phyloP scores from a whole-genome alignment of 2,888 invertebrate genomes.

The Hypena proboscidalis region DNA sequence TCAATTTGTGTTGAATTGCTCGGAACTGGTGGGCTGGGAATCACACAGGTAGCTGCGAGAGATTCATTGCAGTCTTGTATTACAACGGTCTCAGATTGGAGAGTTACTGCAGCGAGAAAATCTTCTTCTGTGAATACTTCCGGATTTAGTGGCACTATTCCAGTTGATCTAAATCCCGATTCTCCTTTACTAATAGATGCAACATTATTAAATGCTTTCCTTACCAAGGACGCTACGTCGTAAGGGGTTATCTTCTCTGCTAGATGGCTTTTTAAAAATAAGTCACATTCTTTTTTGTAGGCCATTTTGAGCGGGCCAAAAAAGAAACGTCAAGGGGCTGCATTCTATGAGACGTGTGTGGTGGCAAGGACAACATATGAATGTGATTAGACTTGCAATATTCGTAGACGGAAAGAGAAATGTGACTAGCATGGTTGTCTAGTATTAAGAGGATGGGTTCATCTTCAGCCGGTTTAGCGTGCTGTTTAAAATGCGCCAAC shows the following conservation, averaged over 20 bases:
- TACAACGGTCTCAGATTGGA: conserved; percentile 25
- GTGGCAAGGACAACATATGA: no score
- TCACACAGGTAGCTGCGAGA: conserved; percentile 27
- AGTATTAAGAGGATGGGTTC: no score
- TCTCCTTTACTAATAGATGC: conserved; percentile 50
- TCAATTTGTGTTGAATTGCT: conserved; percentile 32
- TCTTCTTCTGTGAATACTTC: conserved; percentile 42
- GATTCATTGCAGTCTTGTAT: conserved; percentile 31
- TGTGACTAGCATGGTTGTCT: no score
- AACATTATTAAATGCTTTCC: conserved; percentile 22
- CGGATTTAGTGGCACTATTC: conserved; percentile 50
- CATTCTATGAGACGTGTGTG: no score
- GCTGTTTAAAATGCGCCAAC: no score
- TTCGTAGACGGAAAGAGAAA: no score
- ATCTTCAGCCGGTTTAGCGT: no score
- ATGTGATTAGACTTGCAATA: no score
- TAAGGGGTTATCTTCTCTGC: conserved; percentile 46
- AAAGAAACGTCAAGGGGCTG: no score
- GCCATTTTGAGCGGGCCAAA: no score
- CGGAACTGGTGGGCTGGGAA: conserved; percentile 38
- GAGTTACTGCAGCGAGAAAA: conserved; percentile 33
- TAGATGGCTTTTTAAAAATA: conserved; percentile 43
- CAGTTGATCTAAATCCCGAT: conserved; percentile 50
- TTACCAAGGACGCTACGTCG: conserved; percentile 41
- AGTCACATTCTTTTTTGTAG: no score